Evolutionary conservation across 2,113 vertebrate species (phyloP).

Genomic region (Heliornis fulica): DNA sequence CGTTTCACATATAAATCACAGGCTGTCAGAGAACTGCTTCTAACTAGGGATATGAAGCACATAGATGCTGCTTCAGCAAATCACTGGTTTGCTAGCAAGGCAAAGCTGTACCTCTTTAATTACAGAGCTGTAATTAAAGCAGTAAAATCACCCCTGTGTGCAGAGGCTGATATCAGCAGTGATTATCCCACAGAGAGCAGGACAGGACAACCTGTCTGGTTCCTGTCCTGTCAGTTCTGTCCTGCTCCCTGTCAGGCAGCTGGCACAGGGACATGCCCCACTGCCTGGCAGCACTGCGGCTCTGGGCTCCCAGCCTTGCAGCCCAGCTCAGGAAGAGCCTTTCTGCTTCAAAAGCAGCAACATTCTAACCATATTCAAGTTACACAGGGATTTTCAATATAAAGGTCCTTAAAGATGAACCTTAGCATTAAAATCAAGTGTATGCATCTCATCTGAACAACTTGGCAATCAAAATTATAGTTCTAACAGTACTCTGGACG

Average conservation of each 20-base stretch:
- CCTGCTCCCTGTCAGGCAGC: not conserved
- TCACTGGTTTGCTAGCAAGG: not conserved
- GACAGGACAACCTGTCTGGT: not conserved
- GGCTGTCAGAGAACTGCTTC: not conserved
- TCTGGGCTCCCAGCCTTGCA: not conserved
- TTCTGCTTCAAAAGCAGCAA: not conserved
- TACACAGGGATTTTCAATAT: not conserved
- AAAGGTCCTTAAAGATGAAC: not conserved
- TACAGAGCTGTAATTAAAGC: constrained; percentile 18
- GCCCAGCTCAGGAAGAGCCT: not conserved
- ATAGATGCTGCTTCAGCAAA: not conserved
- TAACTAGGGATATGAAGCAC: not conserved
- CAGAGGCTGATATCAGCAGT: not conserved
- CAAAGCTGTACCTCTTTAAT: constrained; percentile 21
- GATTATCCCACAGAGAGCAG: not conserved
- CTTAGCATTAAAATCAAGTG: too few species aligned
- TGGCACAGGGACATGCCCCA: accelerated
- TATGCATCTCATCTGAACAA: not conserved
- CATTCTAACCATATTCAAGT: not conserved
- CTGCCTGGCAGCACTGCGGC: not conserved
- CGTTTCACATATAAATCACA: not conserved
- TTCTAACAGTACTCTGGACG: not conserved
- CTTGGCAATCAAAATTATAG: not conserved
- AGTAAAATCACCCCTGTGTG: not conserved
- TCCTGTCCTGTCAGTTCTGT: not conserved